phyloP scores from a whole-genome alignment of 2,888 invertebrate genomes.

The Drosophila melanosoma region DNA sequence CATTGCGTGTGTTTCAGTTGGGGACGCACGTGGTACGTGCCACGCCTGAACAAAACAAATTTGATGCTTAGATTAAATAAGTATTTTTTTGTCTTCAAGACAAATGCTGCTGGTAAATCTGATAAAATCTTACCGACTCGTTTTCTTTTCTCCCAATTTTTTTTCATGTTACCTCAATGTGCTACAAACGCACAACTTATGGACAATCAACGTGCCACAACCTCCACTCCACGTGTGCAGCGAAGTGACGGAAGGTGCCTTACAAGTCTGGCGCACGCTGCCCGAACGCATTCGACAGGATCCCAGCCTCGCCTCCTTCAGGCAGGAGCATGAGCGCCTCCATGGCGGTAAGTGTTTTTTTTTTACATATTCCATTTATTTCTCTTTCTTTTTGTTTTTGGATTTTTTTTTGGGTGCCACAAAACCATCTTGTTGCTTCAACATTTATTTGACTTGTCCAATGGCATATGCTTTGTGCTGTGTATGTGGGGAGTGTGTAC shows the following conservation, averaged over 20 bases:
- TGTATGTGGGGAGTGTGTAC: neutral
- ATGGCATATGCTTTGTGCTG: conserved; percentile 15
- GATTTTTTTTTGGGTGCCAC: conserved; percentile 9
- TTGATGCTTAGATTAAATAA: conserved; percentile 38
- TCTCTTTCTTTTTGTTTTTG: no score
- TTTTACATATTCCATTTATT: neutral
- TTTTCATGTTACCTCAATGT: conserved; percentile 70
- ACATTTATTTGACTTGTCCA: conserved; percentile 44
- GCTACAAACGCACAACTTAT: conserved; percentile 59
- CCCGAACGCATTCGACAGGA: conserved; percentile 89
- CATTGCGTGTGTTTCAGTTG: neutral
- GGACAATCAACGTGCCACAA: conserved; percentile 16
- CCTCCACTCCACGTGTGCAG: conserved; percentile 57
- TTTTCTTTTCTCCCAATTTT: conserved; percentile 16
- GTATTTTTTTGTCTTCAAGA: conserved; percentile 54
- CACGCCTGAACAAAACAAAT: conserved; percentile 70
- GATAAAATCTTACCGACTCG: conserved; percentile 62
- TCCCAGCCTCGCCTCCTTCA: conserved; percentile 88
- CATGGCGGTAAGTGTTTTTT: conserved; percentile 82
- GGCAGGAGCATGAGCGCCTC: conserved; percentile 85
- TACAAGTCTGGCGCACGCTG: conserved; percentile 89
- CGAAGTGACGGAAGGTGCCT: conserved; percentile 88
- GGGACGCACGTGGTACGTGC: conserved; percentile 19
- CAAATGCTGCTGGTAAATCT: conserved; percentile 54
- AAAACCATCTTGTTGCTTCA: conserved; percentile 1